These are phyloP conservation scores for Sporophila hypoxantha DNA, from an alignment of 2,113 vertebrate species.

Conservation along the genomic window DNA sequence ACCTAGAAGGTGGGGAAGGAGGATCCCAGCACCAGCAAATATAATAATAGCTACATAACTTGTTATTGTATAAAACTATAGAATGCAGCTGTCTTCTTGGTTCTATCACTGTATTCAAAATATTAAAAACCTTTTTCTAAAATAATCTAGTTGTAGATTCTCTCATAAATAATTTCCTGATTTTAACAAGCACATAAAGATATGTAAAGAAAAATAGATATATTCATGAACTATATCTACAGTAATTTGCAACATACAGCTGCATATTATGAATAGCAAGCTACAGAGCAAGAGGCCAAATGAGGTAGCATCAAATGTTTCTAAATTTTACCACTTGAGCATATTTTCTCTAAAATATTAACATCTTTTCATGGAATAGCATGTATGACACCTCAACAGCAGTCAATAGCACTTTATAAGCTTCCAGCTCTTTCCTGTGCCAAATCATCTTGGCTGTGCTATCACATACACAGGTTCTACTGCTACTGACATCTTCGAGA, in stretches of 20 bases:
- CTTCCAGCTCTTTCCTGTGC: neutral
- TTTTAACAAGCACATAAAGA: neutral
- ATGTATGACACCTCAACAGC: neutral
- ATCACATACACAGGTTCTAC: neutral
- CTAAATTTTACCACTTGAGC: neutral
- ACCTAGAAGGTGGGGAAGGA: rapidly evolving
- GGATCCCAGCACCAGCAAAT: neutral
- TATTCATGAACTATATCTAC: neutral
- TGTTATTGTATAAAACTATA: neutral
- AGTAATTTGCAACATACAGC: neutral
- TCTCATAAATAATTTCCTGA: neutral
- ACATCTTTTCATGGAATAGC: neutral
- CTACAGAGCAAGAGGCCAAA: neutral
- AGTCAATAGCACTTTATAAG: neutral
- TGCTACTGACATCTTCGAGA: neutral
- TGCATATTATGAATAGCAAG: neutral
- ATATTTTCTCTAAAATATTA: neutral
- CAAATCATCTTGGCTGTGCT: neutral
- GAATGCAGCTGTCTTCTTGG: neutral
- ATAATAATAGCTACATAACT: neutral
- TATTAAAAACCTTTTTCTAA: rapidly evolving
- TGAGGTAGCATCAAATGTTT: neutral
- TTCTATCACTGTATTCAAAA: neutral
- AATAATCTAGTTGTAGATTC: neutral
- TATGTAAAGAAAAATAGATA: neutral